Base-by-base conservation (phyloP, 2,797 vertebrate species). In the Danionella dracula region DNA sequence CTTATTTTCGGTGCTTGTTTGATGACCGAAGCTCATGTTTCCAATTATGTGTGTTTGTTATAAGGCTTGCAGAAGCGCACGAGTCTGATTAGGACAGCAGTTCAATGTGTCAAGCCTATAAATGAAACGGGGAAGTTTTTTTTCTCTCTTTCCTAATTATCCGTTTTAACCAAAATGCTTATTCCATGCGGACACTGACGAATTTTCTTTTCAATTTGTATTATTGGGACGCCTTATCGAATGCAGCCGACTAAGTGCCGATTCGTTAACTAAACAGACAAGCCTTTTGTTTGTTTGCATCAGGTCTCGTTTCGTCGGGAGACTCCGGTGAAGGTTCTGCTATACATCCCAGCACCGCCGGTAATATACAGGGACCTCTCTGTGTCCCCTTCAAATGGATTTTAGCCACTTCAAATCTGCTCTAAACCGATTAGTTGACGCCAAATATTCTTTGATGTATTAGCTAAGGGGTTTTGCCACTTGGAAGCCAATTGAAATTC, bases 361-460 rank as follows among this genome's bases (percentile, higher is more conserved):
- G 76, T 76, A 67, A 62, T 55, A 35, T 71, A 27, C 23, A 78
- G 73, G 80, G 73, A 72, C 76, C 83, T 83, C 80, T 64, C 78
- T 82, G 78, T 84, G 82, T 84, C 64, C 67, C 56, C 40, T 60
- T 87, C 83, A 82, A 86, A 76, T 44, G 83, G 83, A 85, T 89
- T 87, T 85, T 79, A 84, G 81, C 84, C 86, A 80, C 86, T 88
- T 76, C 79, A 87, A 88, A 86, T 87, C 81, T 85, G 86, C 87
- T 85, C 83, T 91, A 90, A 90, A 90, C 87, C 86, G 88, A 90
- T 89, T 90, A 90, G 87, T 87, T 86, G 86, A 90, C 87, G 86
- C 84, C 85, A 89, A 86, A 88, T 87, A 89, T 87, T 89, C 87
- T 90, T 90, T 91, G 88, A 90, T 90, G 88, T 90, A 88, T 90